A percentile compares a stretch with the other conserved stretches of the same genome.
Evolutionary conservation across 2,113 vertebrate genomes (phyloP).

Genomic region (Pimephales promelas): DNA sequence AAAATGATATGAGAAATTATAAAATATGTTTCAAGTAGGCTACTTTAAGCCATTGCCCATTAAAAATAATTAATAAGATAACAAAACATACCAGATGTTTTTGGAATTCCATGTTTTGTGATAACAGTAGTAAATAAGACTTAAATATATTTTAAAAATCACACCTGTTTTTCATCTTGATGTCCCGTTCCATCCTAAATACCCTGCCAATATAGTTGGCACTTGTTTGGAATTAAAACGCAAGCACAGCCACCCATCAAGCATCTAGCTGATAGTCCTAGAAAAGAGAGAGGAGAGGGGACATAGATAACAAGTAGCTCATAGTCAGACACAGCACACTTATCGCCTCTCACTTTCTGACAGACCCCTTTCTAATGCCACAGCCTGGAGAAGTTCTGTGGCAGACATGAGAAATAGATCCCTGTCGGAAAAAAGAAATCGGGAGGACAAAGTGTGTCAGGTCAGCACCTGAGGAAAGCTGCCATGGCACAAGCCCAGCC

Average conservation of each 20-base stretch:
- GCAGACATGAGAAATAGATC: slow-evolving; percentile 63
- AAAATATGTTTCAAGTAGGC: not conserved
- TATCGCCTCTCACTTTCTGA: slow-evolving; percentile 76
- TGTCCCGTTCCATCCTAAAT: slow-evolving; percentile 1
- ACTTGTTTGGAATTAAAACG: slow-evolving; percentile 45
- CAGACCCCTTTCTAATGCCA: slow-evolving; percentile 74
- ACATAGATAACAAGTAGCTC: slow-evolving; percentile 76
- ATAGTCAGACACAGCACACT: slow-evolving; percentile 69
- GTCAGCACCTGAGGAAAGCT: slow-evolving; percentile 65
- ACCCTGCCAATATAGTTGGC: not conserved
- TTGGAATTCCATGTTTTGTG: slow-evolving; percentile 11
- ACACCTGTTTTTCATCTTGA: not conserved
- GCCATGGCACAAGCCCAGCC: slow-evolving; percentile 58
- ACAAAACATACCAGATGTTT: not conserved
- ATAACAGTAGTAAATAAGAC: not conserved
- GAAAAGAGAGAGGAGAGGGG: slow-evolving; percentile 65
- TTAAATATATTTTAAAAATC: not conserved
- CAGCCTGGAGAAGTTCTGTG: slow-evolving; percentile 62
- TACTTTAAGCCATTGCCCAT: not conserved
- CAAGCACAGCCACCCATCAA: slow-evolving; percentile 31
- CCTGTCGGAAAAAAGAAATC: slow-evolving; percentile 73
- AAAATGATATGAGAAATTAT: not conserved
- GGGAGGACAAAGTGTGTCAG: slow-evolving; percentile 69
- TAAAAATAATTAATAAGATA: not conserved
- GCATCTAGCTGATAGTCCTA: slow-evolving; percentile 41